A percentile compares a stretch with the other conserved stretches of the same genome.
Evolutionary conservation across 2,797 vertebrate genomes (phyloP).

Genomic region (Halcyon chelicuti): DNA sequence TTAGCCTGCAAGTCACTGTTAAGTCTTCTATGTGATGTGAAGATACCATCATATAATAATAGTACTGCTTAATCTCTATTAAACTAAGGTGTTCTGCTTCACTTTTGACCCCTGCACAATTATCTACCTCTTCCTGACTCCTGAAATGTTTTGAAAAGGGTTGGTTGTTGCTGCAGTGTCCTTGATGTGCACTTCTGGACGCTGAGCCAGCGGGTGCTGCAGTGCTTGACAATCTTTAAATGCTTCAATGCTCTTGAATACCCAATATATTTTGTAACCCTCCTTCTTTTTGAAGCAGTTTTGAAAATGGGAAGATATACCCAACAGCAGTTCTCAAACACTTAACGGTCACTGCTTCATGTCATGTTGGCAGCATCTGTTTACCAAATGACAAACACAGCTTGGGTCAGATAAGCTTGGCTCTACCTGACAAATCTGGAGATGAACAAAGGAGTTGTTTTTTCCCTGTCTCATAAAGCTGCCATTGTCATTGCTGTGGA

Average conservation of each 20-base stretch:
- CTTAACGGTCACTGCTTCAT: neutral
- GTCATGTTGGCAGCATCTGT: neutral
- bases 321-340: neutral
- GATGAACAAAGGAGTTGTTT: neutral
- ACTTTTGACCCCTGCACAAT: neutral
- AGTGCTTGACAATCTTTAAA: constrained; percentile 53
- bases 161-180: constrained; percentile 49
- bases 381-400: neutral
- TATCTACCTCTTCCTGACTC: neutral
- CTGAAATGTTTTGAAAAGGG: neutral
- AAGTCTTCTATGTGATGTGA: neutral
- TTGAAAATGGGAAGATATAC: neutral
- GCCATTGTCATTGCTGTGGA: neutral
- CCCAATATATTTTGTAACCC: neutral
- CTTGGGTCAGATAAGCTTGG: neutral
- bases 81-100: neutral
- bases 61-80: neutral
- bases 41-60: neutral
- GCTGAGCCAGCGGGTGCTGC: constrained; percentile 21
- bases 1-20: neutral
- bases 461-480: neutral
- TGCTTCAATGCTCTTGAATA: constrained; percentile 26
- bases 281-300: neutral
- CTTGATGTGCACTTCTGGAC: constrained; percentile 39
- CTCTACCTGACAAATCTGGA: neutral